Percentiles rank a stretch among this genome's conserved stretches.
phyloP scores from a whole-genome alignment of 1,140 invertebrate genomes.

The Eufriesea mexicana region DNA sequence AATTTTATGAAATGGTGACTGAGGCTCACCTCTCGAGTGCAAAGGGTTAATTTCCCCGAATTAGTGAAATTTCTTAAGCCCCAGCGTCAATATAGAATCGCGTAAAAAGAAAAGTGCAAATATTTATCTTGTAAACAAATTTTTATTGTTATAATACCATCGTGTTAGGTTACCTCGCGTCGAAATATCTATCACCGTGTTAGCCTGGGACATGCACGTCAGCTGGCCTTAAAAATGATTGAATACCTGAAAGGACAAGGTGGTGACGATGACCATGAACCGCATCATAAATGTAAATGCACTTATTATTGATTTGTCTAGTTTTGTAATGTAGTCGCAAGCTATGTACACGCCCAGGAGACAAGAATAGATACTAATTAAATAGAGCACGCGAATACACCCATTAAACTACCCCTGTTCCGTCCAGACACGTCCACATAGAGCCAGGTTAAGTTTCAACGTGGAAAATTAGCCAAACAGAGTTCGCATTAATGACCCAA shows the following conservation, averaged over 20 bases:
- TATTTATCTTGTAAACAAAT: background rate
- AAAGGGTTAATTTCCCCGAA: too few relatives aligned
- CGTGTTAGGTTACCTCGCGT: background rate
- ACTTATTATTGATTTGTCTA: constrained; percentile 4
- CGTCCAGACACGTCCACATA: constrained; percentile 15
- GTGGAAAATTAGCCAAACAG: background rate
- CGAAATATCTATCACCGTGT: too few relatives aligned
- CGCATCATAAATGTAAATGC: background rate
- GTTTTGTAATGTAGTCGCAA: constrained; percentile 8
- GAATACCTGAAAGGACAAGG: background rate
- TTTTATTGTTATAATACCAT: background rate
- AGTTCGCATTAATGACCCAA: background rate
- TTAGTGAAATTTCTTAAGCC: too few relatives aligned
- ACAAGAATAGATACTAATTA: constrained; percentile 47
- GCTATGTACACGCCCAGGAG: constrained; percentile 22
- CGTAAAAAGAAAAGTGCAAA: too few relatives aligned
- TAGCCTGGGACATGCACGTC: too few relatives aligned
- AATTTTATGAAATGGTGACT: too few relatives aligned
- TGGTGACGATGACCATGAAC: background rate
- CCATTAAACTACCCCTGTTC: constrained; percentile 8
- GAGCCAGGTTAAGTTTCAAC: constrained; percentile 1
- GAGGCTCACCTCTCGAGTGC: too few relatives aligned
- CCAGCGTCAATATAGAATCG: too few relatives aligned
- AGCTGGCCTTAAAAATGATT: background rate
- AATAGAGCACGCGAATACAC: constrained; percentile 35